These are phyloP conservation scores for Tineola bisselliella DNA, from an alignment of 2,888 invertebrate species.

Conservation along the genomic window DNA sequence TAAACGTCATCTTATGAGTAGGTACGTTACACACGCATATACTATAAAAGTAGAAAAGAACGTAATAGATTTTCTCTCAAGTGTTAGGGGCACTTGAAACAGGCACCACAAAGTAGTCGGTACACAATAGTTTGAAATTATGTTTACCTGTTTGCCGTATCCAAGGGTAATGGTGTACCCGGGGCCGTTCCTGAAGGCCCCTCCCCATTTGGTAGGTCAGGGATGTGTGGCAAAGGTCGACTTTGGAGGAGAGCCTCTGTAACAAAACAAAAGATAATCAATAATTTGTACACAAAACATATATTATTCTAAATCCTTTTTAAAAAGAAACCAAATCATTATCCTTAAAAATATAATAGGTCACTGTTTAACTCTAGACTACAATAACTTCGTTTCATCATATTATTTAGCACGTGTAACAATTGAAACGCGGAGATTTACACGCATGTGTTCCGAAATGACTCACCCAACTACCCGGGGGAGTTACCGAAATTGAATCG, in stretches of 20 bases:
- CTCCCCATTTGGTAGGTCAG: constrained; percentile 81
- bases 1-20: too few relatives aligned
- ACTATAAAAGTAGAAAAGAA: too few relatives aligned
- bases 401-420: too few relatives aligned
- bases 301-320: too few relatives aligned
- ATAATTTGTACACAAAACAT: not conserved
- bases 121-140: not conserved
- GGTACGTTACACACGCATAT: too few relatives aligned
- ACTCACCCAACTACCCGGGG: constrained; percentile 1
- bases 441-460: not conserved
- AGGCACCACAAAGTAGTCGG: not conserved
- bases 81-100: not conserved
- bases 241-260: constrained; percentile 93
- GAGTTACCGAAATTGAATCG: not conserved
- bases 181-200: constrained; percentile 36
- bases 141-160: constrained; percentile 50
- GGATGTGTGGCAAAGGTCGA: constrained; percentile 93
- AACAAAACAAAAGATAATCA: constrained; percentile 22
- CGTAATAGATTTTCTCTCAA: not conserved
- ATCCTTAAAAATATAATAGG: too few relatives aligned
- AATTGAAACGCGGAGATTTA: not conserved
- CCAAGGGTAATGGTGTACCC: constrained; percentile 50
- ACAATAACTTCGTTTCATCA: too few relatives aligned
- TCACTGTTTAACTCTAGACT: too few relatives aligned
- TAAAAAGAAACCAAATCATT: too few relatives aligned